Base-by-base conservation (phyloP, 2,888 invertebrate genomes). In the Ochropleura plecta region DNA sequence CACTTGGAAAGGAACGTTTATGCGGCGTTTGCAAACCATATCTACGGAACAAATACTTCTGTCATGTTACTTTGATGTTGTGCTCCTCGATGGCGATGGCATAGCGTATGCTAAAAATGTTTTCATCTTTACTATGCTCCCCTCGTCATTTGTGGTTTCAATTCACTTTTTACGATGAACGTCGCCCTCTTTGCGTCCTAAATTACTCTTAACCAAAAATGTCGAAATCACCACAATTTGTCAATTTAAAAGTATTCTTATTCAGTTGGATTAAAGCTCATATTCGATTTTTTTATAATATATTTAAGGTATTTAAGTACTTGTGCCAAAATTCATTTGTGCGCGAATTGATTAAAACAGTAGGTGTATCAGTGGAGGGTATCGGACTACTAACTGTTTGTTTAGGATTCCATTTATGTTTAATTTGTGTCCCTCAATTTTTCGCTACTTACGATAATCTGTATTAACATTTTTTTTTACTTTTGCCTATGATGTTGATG, bases 111-210 rank as follows among this genome's bases (percentile, higher is more conserved):
- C 77, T 87, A 16, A 78, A 40, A 65, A 10, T 87, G 73, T 73
- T 84, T 76, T 68, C 51, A 78, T 81, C 73, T 88, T 79, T 82
- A 77, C 80, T 82, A 78, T 80, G 87, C 91, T 93, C 93, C 92
- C 91, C 93, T 94, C 94, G 93, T 95, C 94, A 95, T 95, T 95
- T 94, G 96, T 93, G 96, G 95, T 95, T 96, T 96, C 95, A 96
- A 96, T 96, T 95, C 94, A 90, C 94, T 96, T 96, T 96, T 96
- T 96, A 95, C 94, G 91, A 82, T 69, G 85, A 93, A 88, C 92
- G 87, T 94, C 93, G 93, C 94, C 93, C 94, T 94, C 93, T 93
- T 93, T 92, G 91, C 88, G 90, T 91, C 88, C 90, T 88, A 91
- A 93, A 94, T 93, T 92, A 92, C 91, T 90, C 80, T 87, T 82